Base-by-base conservation (phyloP, 2,797 vertebrate species). In the Muraenolepis orangiensis region DNA sequence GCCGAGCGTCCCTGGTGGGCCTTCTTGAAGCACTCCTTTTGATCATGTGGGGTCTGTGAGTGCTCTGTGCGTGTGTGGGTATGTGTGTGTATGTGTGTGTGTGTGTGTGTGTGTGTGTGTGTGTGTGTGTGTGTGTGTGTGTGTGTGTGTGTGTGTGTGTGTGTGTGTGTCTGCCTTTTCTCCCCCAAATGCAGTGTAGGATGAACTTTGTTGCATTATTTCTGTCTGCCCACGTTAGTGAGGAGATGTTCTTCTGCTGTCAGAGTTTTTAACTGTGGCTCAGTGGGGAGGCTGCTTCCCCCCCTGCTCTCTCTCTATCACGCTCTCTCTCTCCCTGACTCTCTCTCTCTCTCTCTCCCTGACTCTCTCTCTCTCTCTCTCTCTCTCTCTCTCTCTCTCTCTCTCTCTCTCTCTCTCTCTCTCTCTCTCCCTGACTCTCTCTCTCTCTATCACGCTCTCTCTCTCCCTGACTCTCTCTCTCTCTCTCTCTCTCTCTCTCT, bases 31-130 rank as follows among this genome's bases (percentile, higher is more conserved):
- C 28, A 72, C 42, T 26, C 31, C n/a, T 66, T 34, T 46, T 32
- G 72, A 57, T 64, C 70, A 57, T 10, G 28, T 16, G 51, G 74
- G 71, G 70, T 69, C 77, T 3, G 73, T 57, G 79, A 72, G 72
- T 69, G n/a, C 73, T 23, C 23, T 69, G 14, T 20, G 3, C 42
- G 20, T 46, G 6, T 46, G 14, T 46, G 4, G 38, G 8, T 13
- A 13, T 40, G 38, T 11, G 42, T 20, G 42, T 14, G 13, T 46
- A 14, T 46, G 42, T 46, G 32, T 8, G 32, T n/a, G n/a, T n/a
- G 32, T 34, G 32, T 8, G 7, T 34, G 32, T 34, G 32, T 34
- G 32, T 8, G 32, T 8, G n/a, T 34, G 32, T 34, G 7, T 3
- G 3, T 8, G 32, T 34, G 32, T 34, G 7, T 3, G 3, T 8